These are phyloP conservation scores for Platyura marginata DNA, from an alignment of 1,140 invertebrate genomes.

Conservation along the genomic window DNA sequence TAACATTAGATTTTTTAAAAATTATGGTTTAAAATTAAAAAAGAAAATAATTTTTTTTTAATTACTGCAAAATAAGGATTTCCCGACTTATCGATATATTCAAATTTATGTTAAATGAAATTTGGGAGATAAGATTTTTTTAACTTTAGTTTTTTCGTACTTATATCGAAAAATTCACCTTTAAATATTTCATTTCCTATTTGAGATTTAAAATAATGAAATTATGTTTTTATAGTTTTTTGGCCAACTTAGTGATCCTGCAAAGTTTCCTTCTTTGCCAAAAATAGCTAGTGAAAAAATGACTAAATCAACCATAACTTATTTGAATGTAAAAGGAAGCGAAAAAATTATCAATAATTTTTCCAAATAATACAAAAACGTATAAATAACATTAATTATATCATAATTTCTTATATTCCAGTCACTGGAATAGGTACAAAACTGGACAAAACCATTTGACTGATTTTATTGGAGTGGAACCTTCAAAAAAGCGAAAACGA, in stretches of 20 bases:
- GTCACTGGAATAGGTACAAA: slow-evolving; percentile 55
- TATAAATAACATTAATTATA: background rate
- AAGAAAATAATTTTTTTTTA: too few species aligned
- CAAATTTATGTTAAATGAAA: background rate
- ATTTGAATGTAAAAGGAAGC: background rate
- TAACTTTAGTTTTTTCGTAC: too few species aligned
- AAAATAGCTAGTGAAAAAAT: too few species aligned
- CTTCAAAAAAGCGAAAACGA: slow-evolving; percentile 89
- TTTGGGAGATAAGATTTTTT: background rate
- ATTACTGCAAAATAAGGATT: too few species aligned
- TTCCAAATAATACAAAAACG: too few species aligned
- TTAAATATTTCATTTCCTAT: too few species aligned
- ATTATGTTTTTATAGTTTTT: background rate
- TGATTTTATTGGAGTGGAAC: slow-evolving; percentile 89
- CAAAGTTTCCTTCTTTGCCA: too few species aligned
- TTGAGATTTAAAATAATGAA: background rate
- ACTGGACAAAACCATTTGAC: slow-evolving; percentile 82
- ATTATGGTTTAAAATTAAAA: too few species aligned
- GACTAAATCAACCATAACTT: too few species aligned
- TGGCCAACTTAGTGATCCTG: too few species aligned
- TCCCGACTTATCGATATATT: too few species aligned
- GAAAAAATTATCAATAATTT: background rate
- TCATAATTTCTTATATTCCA: slow-evolving; percentile 4
- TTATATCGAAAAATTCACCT: too few species aligned
- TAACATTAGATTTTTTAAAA: background rate